A percentile compares a stretch with the other conserved stretches of the same genome.
phyloP scores from a whole-genome alignment of 2,797 vertebrate species.

The Bucorvus abyssinicus region DNA sequence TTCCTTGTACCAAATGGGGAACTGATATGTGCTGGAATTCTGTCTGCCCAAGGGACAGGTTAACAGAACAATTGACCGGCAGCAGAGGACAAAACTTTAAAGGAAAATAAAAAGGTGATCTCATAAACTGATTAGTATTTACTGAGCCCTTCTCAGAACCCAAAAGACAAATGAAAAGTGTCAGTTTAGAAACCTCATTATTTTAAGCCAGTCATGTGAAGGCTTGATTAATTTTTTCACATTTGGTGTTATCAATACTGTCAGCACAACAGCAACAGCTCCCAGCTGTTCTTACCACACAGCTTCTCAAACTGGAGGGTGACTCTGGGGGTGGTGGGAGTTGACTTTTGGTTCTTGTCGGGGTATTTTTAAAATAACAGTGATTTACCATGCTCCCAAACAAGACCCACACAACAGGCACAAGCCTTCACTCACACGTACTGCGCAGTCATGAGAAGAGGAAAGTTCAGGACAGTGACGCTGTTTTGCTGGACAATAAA shows the following conservation, averaged over 20 bases:
- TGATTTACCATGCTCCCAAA: not conserved
- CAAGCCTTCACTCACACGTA: not conserved
- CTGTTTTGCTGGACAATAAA: conserved; percentile 25
- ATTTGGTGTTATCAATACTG: not conserved
- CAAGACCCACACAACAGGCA: not conserved
- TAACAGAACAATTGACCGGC: fast-evolving
- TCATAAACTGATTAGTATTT: not conserved
- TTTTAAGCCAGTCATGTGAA: not conserved
- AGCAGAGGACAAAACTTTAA: not conserved
- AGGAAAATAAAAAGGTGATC: not conserved
- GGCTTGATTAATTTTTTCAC: not conserved
- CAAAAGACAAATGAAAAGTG: not conserved
- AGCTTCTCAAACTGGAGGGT: not conserved
- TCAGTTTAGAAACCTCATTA: not conserved
- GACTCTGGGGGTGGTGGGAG: not conserved
- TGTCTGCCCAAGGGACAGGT: not conserved
- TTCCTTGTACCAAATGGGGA: not conserved
- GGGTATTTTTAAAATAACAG: not conserved
- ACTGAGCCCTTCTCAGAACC: not conserved
- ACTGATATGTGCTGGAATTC: not conserved
- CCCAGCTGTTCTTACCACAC: not conserved
- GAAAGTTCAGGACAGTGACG: conserved; percentile 3
- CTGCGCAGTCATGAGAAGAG: not conserved
- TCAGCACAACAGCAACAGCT: not conserved
- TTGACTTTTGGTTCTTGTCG: not conserved